These are phyloP conservation scores for Eulemur macaco DNA, from an alignment of 2,113 vertebrate species.

Conservation along the genomic window DNA sequence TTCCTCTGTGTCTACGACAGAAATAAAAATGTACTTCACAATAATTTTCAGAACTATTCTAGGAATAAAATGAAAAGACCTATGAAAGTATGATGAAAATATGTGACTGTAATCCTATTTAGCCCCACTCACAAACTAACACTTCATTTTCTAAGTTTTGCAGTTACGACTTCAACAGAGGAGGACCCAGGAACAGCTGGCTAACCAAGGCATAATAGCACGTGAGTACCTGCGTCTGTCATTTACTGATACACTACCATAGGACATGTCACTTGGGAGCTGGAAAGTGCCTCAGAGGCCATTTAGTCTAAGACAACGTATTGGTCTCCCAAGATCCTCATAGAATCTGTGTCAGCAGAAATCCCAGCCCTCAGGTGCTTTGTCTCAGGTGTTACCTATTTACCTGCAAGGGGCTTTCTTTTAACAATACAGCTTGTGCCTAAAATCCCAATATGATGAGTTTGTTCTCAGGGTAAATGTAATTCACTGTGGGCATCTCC, in stretches of 20 bases:
- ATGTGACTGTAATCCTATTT: background rate
- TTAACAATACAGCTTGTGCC: background rate
- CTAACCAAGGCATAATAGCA: slow-evolving; percentile 96
- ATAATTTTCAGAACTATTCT: background rate
- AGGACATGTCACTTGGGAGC: background rate
- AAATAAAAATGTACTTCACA: background rate
- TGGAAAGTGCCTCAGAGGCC: background rate
- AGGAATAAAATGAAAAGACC: background rate
- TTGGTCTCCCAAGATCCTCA: background rate
- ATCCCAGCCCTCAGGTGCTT: background rate
- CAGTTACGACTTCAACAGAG: slow-evolving; percentile 99
- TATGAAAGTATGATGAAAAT: background rate
- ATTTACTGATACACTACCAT: too few relatives aligned
- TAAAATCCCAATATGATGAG: background rate
- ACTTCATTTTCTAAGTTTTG: slow-evolving; percentile 89
- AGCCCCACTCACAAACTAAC: slow-evolving; percentile 17
- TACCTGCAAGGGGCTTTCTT: background rate
- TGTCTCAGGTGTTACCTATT: background rate
- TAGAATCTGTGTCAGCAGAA: background rate
- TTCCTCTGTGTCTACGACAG: background rate
- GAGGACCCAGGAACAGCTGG: slow-evolving; percentile 95
- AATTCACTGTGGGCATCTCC: background rate
- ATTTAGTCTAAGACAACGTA: background rate
- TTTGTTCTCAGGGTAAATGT: background rate
- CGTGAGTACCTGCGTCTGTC: slow-evolving; percentile 88